A percentile compares a stretch with the other conserved stretches of the same genome.
Evolutionary conservation across 2,113 vertebrate genomes (phyloP).

Genomic region (Lepisosteus oculatus): DNA sequence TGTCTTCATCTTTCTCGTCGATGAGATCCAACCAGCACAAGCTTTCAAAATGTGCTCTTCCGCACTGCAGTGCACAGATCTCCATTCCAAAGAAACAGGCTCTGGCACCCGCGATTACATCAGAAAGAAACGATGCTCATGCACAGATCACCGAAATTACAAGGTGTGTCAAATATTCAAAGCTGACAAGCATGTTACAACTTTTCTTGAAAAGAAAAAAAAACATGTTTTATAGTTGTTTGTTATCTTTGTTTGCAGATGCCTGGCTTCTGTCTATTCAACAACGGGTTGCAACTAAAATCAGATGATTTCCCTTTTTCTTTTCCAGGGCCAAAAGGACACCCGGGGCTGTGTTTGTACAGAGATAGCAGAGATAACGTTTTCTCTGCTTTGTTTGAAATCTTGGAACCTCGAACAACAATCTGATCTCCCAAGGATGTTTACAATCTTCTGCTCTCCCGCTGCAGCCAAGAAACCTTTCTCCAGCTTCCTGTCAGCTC

Average conservation of each 20-base stretch:
- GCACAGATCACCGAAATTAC: background rate
- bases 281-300: constrained; percentile 14
- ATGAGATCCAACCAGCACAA: too few species aligned
- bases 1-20: too few species aligned
- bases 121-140: too few species aligned
- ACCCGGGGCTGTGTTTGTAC: constrained; percentile 29
- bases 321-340: constrained; percentile 44
- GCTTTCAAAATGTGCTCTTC: too few species aligned
- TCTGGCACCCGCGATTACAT: background rate
- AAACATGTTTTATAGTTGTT: background rate
- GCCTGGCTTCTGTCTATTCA: constrained; percentile 40
- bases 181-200: background rate
- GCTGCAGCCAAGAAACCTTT: constrained; percentile 43
- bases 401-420: constrained; percentile 46
- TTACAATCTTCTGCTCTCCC: constrained; percentile 44
- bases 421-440: constrained; percentile 48
- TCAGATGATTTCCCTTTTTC: constrained; percentile 39
- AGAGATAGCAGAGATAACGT: constrained; percentile 50
- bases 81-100: background rate
- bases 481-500: constrained; percentile 58
- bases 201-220: background rate
- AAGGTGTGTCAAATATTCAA: background rate
- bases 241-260: constrained; percentile 43
- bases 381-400: constrained; percentile 56
- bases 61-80: too few species aligned